Evolutionary conservation across 92 coral and sea anemone species (phyloP).

Genomic region (Epizoanthus stellaris): DNA sequence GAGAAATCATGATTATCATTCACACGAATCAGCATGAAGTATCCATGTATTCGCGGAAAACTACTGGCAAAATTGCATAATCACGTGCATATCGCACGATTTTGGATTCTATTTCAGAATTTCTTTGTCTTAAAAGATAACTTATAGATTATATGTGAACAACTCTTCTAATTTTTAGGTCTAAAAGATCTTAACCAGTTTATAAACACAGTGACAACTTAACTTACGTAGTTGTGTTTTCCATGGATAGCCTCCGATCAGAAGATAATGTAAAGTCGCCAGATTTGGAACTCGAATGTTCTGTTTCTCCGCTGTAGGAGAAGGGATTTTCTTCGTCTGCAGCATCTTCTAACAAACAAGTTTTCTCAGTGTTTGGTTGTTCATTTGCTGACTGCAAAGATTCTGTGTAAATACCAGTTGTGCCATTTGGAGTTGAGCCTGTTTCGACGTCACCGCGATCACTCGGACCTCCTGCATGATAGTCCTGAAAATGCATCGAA

Average conservation of each 20-base stretch:
- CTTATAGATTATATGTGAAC: too few relatives aligned
- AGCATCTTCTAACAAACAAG: conserved; percentile 18
- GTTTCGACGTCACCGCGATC: conserved; percentile 11
- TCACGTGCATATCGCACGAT: too few relatives aligned
- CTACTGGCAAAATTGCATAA: too few relatives aligned
- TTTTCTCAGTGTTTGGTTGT: conserved; percentile 24
- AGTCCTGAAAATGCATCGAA: conserved; percentile 34
- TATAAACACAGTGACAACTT: too few relatives aligned
- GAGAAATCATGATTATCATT: too few relatives aligned
- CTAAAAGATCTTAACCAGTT: too few relatives aligned
- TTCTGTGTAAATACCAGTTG: not conserved
- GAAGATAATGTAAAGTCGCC: conserved; percentile 4
- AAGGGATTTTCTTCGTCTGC: conserved; percentile 24
- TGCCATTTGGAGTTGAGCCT: not conserved
- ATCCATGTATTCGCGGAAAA: too few relatives aligned
- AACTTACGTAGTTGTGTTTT: conserved; percentile 29
- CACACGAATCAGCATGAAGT: too few relatives aligned
- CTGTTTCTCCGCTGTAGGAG: conserved; percentile 18
- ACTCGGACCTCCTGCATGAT: not conserved
- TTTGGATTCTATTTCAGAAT: too few relatives aligned
- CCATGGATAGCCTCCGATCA: not conserved
- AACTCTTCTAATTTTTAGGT: too few relatives aligned
- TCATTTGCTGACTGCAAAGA: conserved; percentile 14
- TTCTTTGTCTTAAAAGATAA: too few relatives aligned
- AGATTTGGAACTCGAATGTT: not conserved